Evolutionary conservation across 2,113 vertebrate species (phyloP).

Genomic region (Passer domesticus): DNA sequence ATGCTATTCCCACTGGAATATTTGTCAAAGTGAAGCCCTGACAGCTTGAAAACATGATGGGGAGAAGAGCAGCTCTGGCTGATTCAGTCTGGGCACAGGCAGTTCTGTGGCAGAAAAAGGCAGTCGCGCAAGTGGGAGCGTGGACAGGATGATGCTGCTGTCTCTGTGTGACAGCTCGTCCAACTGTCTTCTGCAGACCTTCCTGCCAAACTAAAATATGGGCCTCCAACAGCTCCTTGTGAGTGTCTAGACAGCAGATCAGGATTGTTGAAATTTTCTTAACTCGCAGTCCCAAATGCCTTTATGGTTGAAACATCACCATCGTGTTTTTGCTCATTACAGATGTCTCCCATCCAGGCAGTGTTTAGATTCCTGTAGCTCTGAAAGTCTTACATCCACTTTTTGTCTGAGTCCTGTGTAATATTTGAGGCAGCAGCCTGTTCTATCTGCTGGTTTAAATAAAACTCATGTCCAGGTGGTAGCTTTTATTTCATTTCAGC

Average conservation of each 20-base stretch:
- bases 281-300: neutral
- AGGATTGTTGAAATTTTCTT: neutral
- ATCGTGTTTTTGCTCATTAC: neutral
- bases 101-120: neutral
- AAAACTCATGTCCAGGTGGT: neutral
- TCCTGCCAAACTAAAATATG: neutral
- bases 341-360: constrained; percentile 8
- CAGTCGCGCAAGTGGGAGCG: neutral
- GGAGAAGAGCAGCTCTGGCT: neutral
- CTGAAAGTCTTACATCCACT: neutral
- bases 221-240: neutral
- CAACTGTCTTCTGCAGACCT: neutral
- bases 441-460: neutral
- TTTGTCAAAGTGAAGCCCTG: neutral
- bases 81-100: neutral
- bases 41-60: neutral
- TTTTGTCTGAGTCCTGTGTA: neutral
- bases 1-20: neutral
- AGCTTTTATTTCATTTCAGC: neutral
- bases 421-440: neutral
- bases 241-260: constrained; percentile 26
- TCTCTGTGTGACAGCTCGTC: neutral
- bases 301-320: neutral
- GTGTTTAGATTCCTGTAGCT: neutral
- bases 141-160: neutral